Evolutionary conservation across 1,140 invertebrate genomes (phyloP).

Genomic region (Drosophila bocqueti): DNA sequence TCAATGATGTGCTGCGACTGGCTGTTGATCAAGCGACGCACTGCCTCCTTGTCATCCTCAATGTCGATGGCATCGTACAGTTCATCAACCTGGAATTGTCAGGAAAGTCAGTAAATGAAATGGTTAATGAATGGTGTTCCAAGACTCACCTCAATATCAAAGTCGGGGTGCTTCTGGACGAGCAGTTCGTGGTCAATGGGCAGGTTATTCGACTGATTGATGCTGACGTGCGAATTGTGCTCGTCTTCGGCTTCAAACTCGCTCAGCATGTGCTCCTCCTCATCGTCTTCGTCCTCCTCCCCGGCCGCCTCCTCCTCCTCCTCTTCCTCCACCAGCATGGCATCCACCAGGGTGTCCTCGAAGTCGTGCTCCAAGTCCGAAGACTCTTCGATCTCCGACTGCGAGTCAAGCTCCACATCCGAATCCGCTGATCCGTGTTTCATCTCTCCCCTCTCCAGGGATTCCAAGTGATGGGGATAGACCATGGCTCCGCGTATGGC

Average conservation of each 20-base stretch:
- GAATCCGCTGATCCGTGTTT: slow-evolving; percentile 89
- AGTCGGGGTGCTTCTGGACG: slow-evolving; percentile 60
- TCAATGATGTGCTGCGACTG: slow-evolving; percentile 69
- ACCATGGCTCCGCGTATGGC: slow-evolving; percentile 95
- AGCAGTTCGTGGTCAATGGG: slow-evolving; percentile 51
- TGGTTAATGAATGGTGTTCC: not conserved
- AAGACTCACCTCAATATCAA: slow-evolving; percentile 80
- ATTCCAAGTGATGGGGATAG: slow-evolving; percentile 93
- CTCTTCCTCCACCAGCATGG: slow-evolving; percentile 79
- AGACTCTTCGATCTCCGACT: slow-evolving; percentile 85
- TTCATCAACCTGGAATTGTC: slow-evolving; percentile 73
- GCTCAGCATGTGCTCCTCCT: slow-evolving; percentile 55
- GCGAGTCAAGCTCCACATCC: slow-evolving; percentile 86
- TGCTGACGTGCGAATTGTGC: slow-evolving; percentile 2
- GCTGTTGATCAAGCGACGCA: slow-evolving; percentile 79
- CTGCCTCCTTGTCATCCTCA: slow-evolving; percentile 85
- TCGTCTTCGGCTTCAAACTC: slow-evolving; percentile 54
- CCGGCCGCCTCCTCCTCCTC: slow-evolving; percentile 57
- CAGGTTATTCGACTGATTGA: slow-evolving; percentile 49
- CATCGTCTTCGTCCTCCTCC: slow-evolving; percentile 61
- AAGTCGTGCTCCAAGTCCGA: slow-evolving; percentile 85
- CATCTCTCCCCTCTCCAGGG: slow-evolving; percentile 93
- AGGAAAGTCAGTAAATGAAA: not conserved
- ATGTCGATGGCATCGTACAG: slow-evolving; percentile 87
- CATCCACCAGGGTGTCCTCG: slow-evolving; percentile 85